Base-by-base conservation (phyloP, 2,797 vertebrate genomes). In the Diplodus sargus region DNA sequence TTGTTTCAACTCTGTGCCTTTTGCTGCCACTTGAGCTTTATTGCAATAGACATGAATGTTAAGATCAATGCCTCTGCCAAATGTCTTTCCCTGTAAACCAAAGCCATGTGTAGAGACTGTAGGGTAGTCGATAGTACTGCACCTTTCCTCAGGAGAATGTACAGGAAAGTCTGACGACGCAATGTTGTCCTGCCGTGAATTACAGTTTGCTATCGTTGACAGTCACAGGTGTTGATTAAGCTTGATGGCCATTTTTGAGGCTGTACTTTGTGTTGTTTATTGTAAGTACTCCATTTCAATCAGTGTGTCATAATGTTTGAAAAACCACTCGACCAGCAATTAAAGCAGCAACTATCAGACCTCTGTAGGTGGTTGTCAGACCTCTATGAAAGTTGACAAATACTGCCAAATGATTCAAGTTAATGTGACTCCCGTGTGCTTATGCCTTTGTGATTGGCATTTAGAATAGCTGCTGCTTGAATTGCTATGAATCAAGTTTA, bases 51-150 rank as follows among this genome's bases (percentile, higher is more conserved):
- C 59, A 8, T 51, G 25, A 71, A 82, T 78, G 68, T 65, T 34
- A 28, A 65, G 59, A 74, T 53, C 30, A 65, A 48, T 22, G 61
- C 20, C 20, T 84, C 59, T 63, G 65, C 78, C 72, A 79, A 89
- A 86, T 49, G 9, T 39, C 23, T 79, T 68, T 68, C 47, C 66
- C 42, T 75, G 45, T 87, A 82, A 90, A 92, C 85, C 87, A 91
- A 92, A 92, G 86, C 74, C 74, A 78, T 91, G 74, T 71, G 49
- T 39, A 47, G 66, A 68, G 18, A 76, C 71, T 64, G 59, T 72
- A 25, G 81, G 42, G 11, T 49, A 28, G 53, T 73, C 4, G 0
- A 23, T 42, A 49, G 23, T 56, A 23, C 53, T 43, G 60, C 52
- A 60, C 39, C 53, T 74, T 85, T 84, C 81, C 80, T 89, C 75